Base-by-base conservation (phyloP, 2,797 vertebrate genomes). In the Podarcis siculus region DNA sequence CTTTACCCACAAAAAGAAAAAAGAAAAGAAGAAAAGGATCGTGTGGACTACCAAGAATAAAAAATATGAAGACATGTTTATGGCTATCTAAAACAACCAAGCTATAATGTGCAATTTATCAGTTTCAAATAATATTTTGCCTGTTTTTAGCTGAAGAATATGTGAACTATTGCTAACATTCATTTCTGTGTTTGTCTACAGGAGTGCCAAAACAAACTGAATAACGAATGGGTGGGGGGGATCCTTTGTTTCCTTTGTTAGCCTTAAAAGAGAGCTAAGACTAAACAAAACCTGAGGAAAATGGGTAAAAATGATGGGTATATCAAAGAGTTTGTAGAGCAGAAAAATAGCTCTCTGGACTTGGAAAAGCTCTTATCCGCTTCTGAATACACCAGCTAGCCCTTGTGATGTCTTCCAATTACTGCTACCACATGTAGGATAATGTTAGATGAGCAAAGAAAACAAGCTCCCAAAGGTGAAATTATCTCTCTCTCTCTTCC, bases 301-400 rank as follows among this genome's bases (percentile, higher is more conserved):
- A 94, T 93, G 91, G 73, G 32, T 89, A 89, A 89, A 93, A 94
- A 94, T 93, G 12, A 90, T 90, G 83, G 75, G n/a, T 27, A 94
- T 90, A 93, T 95, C 91, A 95, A 95, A 94, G 94, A 91, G 90
- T 93, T 91, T 93, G 87, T 85, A 92, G 83, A 87, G 66, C 85
- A 85, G 66, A 45, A 90, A 86, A 92, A 87, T 90, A 66, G 82
- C 78, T 93, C 45, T 55, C 86, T 87, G 58, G 91, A 89, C 83
- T 92, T 94, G 89, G 87, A 90, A 91, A 93, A 92, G 86, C 64
- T 92, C 82, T 39, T 90, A 61, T 21, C 6, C 83, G 88, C 91
- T 92, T 91, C 91, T 90, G 92, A 94, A 94, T 90, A 89, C 58
- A 92, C 92, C 88, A 92, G 87, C 75, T 21, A 93, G 45, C 86